Base-by-base conservation (phyloP, 1,140 invertebrate species). In the Drosophila pruinosa region DNA sequence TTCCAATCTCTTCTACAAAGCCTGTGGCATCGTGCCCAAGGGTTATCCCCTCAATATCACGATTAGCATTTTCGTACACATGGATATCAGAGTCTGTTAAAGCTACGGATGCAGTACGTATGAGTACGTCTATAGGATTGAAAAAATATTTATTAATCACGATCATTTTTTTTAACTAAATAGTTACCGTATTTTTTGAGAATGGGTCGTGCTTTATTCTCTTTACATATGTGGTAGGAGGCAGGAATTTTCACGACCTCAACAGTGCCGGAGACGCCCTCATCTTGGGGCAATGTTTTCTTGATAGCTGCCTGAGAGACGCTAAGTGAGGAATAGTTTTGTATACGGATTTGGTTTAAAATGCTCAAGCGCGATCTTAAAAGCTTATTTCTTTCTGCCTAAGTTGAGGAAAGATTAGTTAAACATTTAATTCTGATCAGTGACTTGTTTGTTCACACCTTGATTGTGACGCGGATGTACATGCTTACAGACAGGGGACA, bases 11-110 rank as follows among this genome's bases (percentile, higher is more conserved):
- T 22, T 79, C 71, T 2, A 90, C 73, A 14, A 72, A 53, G 0
- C 89, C 89, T 0, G 89, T 79, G 22, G 89, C 89, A 56, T 90
- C 89, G 38, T 90, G 89, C 0, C 89, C 89, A 2, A 90, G 19
- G 0, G 83, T 75, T 39, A 90, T 86, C 1, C 56, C 63, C 5
- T 85, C 72, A 10, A 75, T 15, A 28, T 65, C 48, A 5, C 48
- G 10, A 19, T 61, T 68, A 12, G 83, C 54, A 39, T 81, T 90
- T 57, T 90, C 89, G 38, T 62, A 90, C 7, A 90, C 65, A 43
- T 90, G 89, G 17, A 90, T 82, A 41, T 90, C 89, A 0, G 89
- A 90, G 3, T 81, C 89, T 8, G 76, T 67, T 6, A 86, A 43
- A 0, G 78, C 79, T 0, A 86, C 39, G 0, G 78, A 82, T 1